Percentiles rank a stretch among this genome's conserved stretches.
phyloP scores from a whole-genome alignment of 2,797 vertebrate genomes.

The Xyrichtys novacula region DNA sequence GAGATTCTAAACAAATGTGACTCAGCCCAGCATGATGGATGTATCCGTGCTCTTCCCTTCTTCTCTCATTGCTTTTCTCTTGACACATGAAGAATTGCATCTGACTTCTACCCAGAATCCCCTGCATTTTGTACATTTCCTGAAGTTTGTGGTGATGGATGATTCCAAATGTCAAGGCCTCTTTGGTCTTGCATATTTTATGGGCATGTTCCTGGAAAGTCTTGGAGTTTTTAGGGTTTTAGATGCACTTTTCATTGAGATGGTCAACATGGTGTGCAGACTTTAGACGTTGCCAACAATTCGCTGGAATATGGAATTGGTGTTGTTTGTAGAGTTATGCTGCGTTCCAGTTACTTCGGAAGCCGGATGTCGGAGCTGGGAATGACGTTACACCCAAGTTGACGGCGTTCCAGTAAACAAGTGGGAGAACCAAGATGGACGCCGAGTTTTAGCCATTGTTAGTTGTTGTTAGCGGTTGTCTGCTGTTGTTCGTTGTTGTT shows the following conservation, averaged over 20 bases:
- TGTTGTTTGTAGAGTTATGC: neutral
- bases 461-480: no score
- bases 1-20: slow-evolving; percentile 39
- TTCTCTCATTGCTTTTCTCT: slow-evolving; percentile 14
- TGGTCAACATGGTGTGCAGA: neutral
- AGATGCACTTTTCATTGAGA: no score
- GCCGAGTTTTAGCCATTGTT: no score
- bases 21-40: slow-evolving; percentile 30
- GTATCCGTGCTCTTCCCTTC: neutral
- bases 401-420: no score
- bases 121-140: neutral
- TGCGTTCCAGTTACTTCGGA: no score
- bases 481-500: no score
- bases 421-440: no score
- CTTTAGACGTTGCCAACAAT: neutral
- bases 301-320: neutral
- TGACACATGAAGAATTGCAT: slow-evolving; percentile 3
- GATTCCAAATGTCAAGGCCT: neutral
- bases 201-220: neutral
- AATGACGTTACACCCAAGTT: no score
- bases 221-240: neutral
- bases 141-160: neutral
- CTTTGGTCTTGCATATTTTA: neutral
- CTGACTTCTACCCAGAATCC: neutral
- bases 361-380: no score